Conservation (phyloP, 2,888 invertebrate genomes). For the Abscondita cerata region DNA sequence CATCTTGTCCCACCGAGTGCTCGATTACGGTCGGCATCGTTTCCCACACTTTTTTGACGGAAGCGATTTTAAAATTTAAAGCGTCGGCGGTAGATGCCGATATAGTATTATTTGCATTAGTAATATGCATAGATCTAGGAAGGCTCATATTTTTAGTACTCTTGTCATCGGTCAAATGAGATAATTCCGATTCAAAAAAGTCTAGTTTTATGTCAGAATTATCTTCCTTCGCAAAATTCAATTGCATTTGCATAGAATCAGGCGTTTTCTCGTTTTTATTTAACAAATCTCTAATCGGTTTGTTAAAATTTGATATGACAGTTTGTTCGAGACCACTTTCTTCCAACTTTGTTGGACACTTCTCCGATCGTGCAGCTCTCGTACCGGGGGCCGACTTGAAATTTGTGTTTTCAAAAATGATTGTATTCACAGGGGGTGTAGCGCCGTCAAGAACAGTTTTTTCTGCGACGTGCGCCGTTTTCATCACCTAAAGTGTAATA, state of each 20-base stretch:
- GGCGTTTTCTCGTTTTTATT: slow-evolving; percentile 52
- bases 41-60: slow-evolving; percentile 91
- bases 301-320: slow-evolving; percentile 59
- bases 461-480: slow-evolving; percentile 50
- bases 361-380: slow-evolving; percentile 62
- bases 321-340: slow-evolving; percentile 58
- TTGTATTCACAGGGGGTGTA: slow-evolving; percentile 83
- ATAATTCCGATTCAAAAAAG: slow-evolving; percentile 87
- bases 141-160: slow-evolving; percentile 62
- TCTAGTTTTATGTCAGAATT: slow-evolving; percentile 89
- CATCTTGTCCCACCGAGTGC: slow-evolving; percentile 60
- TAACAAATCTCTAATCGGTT: slow-evolving; percentile 60
- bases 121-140: slow-evolving; percentile 66
- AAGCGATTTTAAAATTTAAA: slow-evolving; percentile 91
- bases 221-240: slow-evolving; percentile 78
- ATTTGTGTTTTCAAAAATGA: slow-evolving; percentile 92
- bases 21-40: slow-evolving; percentile 74
- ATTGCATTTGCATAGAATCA: slow-evolving; percentile 64
- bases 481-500: too few species aligned
- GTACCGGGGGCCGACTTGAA: slow-evolving; percentile 78
- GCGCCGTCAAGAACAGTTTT: slow-evolving; percentile 73
- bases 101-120: slow-evolving; percentile 73
- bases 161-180: slow-evolving; percentile 77
- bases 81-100: slow-evolving; percentile 83
- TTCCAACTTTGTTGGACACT: slow-evolving; percentile 66